Evolutionary conservation across 1,140 invertebrate genomes (phyloP), one percentile per base, ranked within the genome.

Genomic region (Xylocopa sonorina): DNA sequence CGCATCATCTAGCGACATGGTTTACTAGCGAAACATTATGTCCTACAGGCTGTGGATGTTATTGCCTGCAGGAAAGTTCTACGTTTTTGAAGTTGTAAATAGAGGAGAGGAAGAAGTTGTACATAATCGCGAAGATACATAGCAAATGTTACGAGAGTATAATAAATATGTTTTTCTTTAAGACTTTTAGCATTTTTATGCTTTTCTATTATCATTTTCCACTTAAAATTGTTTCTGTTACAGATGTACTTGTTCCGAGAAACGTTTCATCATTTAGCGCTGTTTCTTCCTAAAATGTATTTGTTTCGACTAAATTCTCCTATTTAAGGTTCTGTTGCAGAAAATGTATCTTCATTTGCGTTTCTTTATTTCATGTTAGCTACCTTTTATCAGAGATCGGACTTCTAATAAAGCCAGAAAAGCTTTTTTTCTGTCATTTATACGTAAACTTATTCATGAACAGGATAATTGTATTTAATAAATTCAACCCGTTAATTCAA

Each of bases 11-110:
- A 88, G 92, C 95, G 78, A 92, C 95, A 51, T 98, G 98, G 98
- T 98, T 97, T 93, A 92, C 90, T 24, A 92, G 88, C 34, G 94
- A 96, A 82, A 91, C 94, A 88, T 92, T 95, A 48, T 97, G 96
- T 89, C 94, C 96, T 10, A 94, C 97, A 5, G 97, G 97, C 21
- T 99, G 98, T 93, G 98, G 98, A 4, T 99, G 98, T 92, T 94
- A 94, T 75, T 99, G 98, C 90, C 92, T 97, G 57, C 93, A 95
- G 74, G 96, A 97, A 86, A 95, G 93, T 80, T 88, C 88, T 27
- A 69, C 69, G 14, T 68, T 91, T 34, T 86, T 90, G 58, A 91
- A 91, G 51, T 84, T 89, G 77, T 90, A 86, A 86, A 77, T 86
- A 80, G 58, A 32, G 27, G 74, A 80, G 43, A 41, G 10, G 27